Evolutionary conservation across 2,888 invertebrate genomes (phyloP).

Genomic region (Chaetogeoica ovagalla): DNA sequence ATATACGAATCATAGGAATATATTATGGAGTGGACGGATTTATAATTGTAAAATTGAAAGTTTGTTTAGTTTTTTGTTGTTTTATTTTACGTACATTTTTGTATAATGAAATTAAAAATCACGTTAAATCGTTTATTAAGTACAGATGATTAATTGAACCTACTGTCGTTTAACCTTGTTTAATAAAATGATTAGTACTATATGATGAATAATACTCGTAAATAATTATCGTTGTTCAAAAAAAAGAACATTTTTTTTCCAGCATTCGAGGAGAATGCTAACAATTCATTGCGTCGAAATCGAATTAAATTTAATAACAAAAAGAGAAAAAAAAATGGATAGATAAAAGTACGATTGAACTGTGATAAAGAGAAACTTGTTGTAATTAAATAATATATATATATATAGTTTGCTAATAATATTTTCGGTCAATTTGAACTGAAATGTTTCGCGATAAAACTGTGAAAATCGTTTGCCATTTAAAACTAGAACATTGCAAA

Average conservation of each 20-base stretch:
- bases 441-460: slow-evolving; percentile 18
- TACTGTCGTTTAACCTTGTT: too few species aligned
- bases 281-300: background rate
- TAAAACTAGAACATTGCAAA: background rate
- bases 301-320: slow-evolving; percentile 5
- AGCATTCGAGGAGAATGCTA: background rate
- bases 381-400: background rate
- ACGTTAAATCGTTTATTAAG: too few species aligned
- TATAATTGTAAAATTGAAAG: too few species aligned
- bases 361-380: background rate
- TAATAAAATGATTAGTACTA: too few species aligned
- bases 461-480: slow-evolving; percentile 3
- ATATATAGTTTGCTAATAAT: background rate
- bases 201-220: too few species aligned
- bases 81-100: too few species aligned
- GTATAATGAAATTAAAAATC: too few species aligned
- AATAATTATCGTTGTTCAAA: background rate
- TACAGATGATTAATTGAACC: too few species aligned
- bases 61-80: too few species aligned
- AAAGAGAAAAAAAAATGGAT: background rate
- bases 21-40: too few species aligned
- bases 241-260: background rate
- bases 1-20: too few species aligned
- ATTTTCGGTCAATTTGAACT: slow-evolving; percentile 18
- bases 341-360: background rate